Conservation (phyloP, 1,140 invertebrate species). For the Leptopilina clavipes region DNA sequence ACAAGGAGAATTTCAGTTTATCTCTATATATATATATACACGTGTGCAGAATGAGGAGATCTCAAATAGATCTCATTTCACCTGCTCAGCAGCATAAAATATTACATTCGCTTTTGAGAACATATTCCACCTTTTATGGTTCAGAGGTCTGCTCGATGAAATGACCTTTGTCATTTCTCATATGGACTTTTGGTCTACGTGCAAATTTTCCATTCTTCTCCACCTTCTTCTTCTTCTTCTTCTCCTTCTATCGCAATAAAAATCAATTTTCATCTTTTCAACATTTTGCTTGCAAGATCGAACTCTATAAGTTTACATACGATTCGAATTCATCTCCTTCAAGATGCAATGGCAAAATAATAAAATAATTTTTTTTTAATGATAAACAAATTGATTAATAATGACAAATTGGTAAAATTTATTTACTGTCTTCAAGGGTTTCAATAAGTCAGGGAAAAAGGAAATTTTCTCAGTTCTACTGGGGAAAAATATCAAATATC, state of each 20-base stretch:
- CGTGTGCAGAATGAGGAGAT: neutral
- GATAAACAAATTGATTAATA: too few species aligned
- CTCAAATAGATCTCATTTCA: constrained; percentile 17
- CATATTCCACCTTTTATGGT: constrained; percentile 28
- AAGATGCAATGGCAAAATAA: too few species aligned
- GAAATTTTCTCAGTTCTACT: too few species aligned
- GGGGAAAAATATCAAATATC: too few species aligned
- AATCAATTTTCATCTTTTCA: constrained; percentile 15
- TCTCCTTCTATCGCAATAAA: neutral
- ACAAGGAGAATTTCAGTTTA: neutral
- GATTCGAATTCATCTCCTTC: neutral
- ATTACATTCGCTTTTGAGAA: constrained; percentile 9
- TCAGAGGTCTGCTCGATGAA: constrained; percentile 2
- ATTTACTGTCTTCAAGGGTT: too few species aligned
- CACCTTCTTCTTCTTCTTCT: neutral
- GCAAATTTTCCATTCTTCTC: neutral
- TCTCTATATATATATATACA: neutral
- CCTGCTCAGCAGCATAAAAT: constrained; percentile 33
- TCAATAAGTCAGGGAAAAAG: too few species aligned
- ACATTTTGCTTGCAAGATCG: neutral
- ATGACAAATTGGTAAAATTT: too few species aligned
- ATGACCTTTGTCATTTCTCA: constrained; percentile 27
- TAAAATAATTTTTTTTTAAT: too few species aligned
- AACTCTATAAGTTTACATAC: neutral
- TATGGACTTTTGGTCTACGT: neutral